Conservation (phyloP, 2,888 invertebrate genomes). For the Drosophila peninsularis region DNA sequence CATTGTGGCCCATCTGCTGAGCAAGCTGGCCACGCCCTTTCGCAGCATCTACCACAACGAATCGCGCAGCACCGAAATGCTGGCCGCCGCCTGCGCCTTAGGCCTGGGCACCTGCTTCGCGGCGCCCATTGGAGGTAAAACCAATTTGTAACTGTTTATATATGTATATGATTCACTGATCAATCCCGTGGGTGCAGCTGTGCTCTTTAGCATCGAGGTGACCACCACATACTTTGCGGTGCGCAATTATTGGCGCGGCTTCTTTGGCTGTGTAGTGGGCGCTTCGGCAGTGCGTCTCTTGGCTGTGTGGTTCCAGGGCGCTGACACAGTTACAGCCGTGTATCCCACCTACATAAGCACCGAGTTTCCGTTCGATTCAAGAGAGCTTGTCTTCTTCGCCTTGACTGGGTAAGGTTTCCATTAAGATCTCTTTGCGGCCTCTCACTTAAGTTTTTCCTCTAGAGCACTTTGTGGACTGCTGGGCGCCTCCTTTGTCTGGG, state of each 20-base stretch:
- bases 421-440: background rate
- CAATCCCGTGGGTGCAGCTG: conserved; percentile 86
- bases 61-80: conserved; percentile 97
- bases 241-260: conserved; percentile 98
- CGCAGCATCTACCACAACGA: conserved; percentile 98
- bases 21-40: conserved; percentile 96
- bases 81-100: conserved; percentile 98
- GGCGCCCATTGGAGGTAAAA: conserved; percentile 95
- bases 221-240: conserved; percentile 99
- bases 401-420: conserved; percentile 91
- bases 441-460: background rate
- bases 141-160: background rate
- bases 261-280: conserved; percentile 96
- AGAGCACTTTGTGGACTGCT: conserved; percentile 89
- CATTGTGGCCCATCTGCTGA: conserved; percentile 96
- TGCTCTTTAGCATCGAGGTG: conserved; percentile 99
- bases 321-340: conserved; percentile 96
- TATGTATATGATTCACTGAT: background rate
- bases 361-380: conserved; percentile 98
- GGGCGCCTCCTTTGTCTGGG: conserved; percentile 95
- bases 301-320: conserved; percentile 97
- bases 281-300: conserved; percentile 97
- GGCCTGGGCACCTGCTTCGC: conserved; percentile 97
- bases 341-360: conserved; percentile 96
- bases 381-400: conserved; percentile 97